A percentile compares a stretch with the other conserved stretches of the same genome.
These are phyloP conservation scores for Ethmia dodecea DNA, from an alignment of 2,888 invertebrate species.

Conservation along the genomic window DNA sequence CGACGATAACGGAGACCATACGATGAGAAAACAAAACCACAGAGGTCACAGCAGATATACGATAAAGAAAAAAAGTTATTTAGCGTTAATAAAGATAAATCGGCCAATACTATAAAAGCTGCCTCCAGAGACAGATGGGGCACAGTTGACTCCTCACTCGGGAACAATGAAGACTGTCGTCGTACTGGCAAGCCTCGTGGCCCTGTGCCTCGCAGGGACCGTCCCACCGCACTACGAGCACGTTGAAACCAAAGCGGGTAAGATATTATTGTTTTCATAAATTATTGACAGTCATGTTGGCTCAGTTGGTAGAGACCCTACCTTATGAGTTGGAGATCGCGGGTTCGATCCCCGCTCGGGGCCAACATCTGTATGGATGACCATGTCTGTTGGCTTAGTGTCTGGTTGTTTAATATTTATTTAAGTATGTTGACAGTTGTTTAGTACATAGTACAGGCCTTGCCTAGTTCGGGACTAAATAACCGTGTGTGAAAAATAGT, in stretches of 20 bases:
- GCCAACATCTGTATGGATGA: too few relatives aligned
- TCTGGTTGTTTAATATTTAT: too few relatives aligned
- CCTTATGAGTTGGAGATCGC: too few relatives aligned
- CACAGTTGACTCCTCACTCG: constrained; percentile 56
- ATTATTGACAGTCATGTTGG: not conserved
- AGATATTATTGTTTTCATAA: not conserved
- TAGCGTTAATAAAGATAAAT: too few relatives aligned
- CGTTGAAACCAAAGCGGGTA: constrained; percentile 7
- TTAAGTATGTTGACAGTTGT: too few relatives aligned
- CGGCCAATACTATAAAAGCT: too few relatives aligned
- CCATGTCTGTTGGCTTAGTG: too few relatives aligned
- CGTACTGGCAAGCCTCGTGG: constrained; percentile 53
- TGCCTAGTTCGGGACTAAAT: too few relatives aligned
- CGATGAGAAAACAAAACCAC: not conserved
- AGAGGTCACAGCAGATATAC: constrained; percentile 1
- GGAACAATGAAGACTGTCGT: constrained; percentile 67
- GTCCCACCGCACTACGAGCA: constrained; percentile 41
- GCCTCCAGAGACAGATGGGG: constrained; percentile 77
- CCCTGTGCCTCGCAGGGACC: constrained; percentile 46
- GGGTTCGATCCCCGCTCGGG: too few relatives aligned
- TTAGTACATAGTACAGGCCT: too few relatives aligned
- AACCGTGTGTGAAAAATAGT: too few relatives aligned
- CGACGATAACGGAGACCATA: too few relatives aligned
- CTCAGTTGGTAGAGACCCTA: not conserved
- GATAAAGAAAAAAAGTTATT: not conserved